Evolutionary conservation across 2,113 vertebrate genomes (phyloP), one percentile per base, ranked within the genome.

Genomic region (Alligator mississippiensis): DNA sequence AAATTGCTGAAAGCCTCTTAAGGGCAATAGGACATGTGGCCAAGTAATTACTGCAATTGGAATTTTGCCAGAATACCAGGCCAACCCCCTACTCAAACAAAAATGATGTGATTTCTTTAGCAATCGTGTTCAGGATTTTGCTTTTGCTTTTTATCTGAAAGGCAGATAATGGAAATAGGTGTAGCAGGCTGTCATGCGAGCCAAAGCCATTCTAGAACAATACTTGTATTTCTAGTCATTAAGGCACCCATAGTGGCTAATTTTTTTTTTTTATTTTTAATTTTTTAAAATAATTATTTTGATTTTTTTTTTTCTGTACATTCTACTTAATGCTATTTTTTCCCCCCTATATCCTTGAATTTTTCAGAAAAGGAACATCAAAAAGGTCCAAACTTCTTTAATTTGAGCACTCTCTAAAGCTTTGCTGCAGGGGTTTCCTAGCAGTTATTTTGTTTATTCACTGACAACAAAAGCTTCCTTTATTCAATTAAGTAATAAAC

Each of bases 1-100:
- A 66, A 77, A 70, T 34, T 90, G 61, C 63, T 87, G 75, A 87
- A 87, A 85, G 68, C 12, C 83, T 22, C 38, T 77, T 82, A 58
- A 85, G 70, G 55, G 84, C 75, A 92, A 28, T 57, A 82, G 81
- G 82, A 80, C 84, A 34, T 16, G 4, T 74, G 63, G 89, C 58
- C 4, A 0, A 87, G 34, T 85, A 77, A 59, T 93, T 84, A 77
- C 61, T 85, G 30, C 77, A 87, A 58, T 70, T 93, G 86, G 74
- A 77, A 89, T 94, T 92, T 81, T 80, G 63, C 77, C 82, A 90
- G 61, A 12, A 85, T 58, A 64, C 57, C 28, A 77, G 85, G 77
- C 11, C 78, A 82, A 25, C 11, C 61, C 62, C 27, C 8, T 82
- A 19, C 77, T 60, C 18, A 80, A 90, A 6, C 28, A 74, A 5